Conservation (phyloP, 2,113 vertebrate genomes). For the Passer domesticus region DNA sequence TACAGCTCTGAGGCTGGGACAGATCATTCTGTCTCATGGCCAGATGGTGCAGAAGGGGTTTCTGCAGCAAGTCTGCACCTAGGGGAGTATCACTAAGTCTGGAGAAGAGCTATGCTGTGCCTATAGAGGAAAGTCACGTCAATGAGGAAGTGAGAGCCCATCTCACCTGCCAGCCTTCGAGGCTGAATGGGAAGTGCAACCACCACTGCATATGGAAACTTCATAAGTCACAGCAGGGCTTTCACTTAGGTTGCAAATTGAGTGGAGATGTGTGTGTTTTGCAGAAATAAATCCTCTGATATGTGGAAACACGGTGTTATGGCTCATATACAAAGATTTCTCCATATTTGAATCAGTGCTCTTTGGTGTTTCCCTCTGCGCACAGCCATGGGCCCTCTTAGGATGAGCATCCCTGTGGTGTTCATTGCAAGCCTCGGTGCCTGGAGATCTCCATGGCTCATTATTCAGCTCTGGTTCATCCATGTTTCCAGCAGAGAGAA, state of each 20-base stretch:
- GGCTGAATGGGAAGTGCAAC: not conserved
- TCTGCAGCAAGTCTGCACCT: not conserved
- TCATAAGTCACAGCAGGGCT: not conserved
- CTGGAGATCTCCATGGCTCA: not conserved
- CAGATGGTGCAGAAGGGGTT: not conserved
- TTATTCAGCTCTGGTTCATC: not conserved
- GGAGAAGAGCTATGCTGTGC: not conserved
- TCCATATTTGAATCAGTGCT: not conserved
- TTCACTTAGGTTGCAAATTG: not conserved
- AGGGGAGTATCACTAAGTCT: not conserved
- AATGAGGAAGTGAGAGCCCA: not conserved
- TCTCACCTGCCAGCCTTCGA: not conserved
- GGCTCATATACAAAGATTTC: not conserved
- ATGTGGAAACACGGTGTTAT: fast-evolving
- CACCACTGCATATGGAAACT: not conserved
- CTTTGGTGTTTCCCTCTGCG: not conserved
- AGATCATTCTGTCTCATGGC: not conserved
- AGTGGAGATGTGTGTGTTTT: not conserved
- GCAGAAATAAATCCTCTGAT: not conserved
- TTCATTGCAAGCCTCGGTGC: not conserved
- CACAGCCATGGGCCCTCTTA: not conserved
- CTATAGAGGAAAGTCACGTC: not conserved
- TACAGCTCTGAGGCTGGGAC: not conserved
- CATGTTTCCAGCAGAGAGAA: not conserved
- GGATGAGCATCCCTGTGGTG: fast-evolving